phyloP scores from a whole-genome alignment of 1,140 invertebrate species.

The Aphelenchoides avenae region DNA sequence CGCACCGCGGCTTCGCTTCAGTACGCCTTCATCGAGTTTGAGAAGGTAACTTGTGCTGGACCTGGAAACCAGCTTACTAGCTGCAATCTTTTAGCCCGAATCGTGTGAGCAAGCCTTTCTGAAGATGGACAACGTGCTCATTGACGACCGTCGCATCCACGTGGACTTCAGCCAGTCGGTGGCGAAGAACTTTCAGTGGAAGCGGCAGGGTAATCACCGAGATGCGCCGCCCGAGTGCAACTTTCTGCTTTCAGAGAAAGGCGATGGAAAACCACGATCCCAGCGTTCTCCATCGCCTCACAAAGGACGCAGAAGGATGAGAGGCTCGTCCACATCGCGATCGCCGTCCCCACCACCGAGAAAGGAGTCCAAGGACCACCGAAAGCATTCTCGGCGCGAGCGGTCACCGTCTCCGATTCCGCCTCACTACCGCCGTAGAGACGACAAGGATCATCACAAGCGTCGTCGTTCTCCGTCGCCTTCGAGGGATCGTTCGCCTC shows the following conservation, averaged over 20 bases:
- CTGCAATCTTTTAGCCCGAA: constrained; percentile 63
- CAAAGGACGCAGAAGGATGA: background rate
- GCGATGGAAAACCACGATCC: background rate
- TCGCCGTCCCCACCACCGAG: background rate
- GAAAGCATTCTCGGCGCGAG: no score
- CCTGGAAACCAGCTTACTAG: constrained; percentile 3
- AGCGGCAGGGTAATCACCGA: constrained; percentile 23
- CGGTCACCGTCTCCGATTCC: no score
- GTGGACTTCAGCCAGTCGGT: constrained; percentile 99
- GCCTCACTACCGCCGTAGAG: no score
- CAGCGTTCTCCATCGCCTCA: background rate
- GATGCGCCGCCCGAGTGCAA: background rate
- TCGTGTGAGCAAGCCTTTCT: constrained; percentile 97
- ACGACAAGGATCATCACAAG: no score
- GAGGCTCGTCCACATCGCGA: background rate
- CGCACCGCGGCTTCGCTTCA: constrained; percentile 89
- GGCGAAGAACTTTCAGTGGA: constrained; percentile 55
- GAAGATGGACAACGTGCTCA: constrained; percentile 99
- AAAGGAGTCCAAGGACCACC: background rate
- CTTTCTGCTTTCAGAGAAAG: background rate
- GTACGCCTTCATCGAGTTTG: constrained; percentile 99
- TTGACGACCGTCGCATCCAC: constrained; percentile 95
- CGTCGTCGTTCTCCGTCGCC: no score
- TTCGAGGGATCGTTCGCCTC: no score
- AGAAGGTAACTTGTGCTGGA: constrained; percentile 66